These are phyloP conservation scores for Thysanoteuthis rhombus DNA, from an alignment of 2,888 invertebrate genomes.

Conservation along the genomic window DNA sequence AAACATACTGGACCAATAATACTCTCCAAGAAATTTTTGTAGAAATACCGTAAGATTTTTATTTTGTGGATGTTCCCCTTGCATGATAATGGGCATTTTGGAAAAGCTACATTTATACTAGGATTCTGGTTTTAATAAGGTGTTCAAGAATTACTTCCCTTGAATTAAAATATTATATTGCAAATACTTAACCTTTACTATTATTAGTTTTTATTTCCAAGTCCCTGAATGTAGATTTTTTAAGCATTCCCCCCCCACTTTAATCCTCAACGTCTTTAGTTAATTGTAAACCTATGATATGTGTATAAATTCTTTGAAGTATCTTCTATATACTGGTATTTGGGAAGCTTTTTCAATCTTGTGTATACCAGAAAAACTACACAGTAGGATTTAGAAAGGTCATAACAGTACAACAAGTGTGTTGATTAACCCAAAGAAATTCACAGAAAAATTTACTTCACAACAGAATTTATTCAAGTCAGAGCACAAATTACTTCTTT, in stretches of 20 bases:
- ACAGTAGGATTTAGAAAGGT: too few species aligned
- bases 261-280: not conserved
- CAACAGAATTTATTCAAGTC: too few species aligned
- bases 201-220: too few species aligned
- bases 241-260: too few species aligned
- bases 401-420: too few species aligned
- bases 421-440: too few species aligned
- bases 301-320: too few species aligned
- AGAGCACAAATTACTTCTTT: too few species aligned
- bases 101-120: not conserved
- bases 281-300: not conserved
- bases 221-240: not conserved
- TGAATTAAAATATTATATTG: not conserved
- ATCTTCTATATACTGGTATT: too few species aligned
- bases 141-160: not conserved
- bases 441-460: too few species aligned
- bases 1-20: not conserved
- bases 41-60: not conserved
- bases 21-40: not conserved
- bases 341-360: too few species aligned
- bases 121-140: not conserved
- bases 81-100: not conserved
- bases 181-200: not conserved
- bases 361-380: too few species aligned
- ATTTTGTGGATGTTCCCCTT: not conserved